Conservation (phyloP, 2,797 vertebrate species). For the Danio aesculapii region DNA sequence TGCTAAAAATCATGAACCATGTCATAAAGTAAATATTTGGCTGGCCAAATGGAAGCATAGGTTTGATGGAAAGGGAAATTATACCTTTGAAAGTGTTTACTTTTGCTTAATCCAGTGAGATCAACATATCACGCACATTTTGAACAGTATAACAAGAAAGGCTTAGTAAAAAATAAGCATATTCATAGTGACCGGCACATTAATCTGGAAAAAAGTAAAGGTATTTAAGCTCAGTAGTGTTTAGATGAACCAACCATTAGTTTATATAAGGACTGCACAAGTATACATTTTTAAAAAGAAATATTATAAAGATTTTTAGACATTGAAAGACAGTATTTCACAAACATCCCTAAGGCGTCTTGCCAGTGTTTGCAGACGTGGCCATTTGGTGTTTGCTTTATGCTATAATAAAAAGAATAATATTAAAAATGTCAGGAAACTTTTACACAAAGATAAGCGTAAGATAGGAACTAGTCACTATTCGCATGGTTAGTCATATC, state of each 20-base stretch:
- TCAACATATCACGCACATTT: neutral
- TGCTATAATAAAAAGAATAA: neutral
- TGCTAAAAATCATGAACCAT: neutral
- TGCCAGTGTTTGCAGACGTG: conserved; percentile 6
- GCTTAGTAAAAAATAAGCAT: neutral
- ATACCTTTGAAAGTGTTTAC: neutral
- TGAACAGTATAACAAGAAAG: neutral
- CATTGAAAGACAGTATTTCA: neutral
- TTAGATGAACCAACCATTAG: no score
- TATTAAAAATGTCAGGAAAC: conserved; percentile 13
- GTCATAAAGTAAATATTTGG: neutral
- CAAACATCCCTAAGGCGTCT: neutral
- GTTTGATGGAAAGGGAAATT: neutral
- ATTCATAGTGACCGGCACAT: neutral
- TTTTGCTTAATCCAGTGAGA: neutral
- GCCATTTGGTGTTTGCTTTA: conserved; percentile 7
- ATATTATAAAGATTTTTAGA: neutral
- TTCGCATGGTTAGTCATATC: neutral
- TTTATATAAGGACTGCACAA: neutral
- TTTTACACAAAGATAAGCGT: neutral
- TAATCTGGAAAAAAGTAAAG: neutral
- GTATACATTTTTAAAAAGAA: neutral
- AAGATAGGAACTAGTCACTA: neutral
- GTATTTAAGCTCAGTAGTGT: neutral
- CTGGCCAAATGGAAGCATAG: neutral